Evolutionary conservation across 2,797 vertebrate species (phyloP).

Genomic region (Huso huso): DNA sequence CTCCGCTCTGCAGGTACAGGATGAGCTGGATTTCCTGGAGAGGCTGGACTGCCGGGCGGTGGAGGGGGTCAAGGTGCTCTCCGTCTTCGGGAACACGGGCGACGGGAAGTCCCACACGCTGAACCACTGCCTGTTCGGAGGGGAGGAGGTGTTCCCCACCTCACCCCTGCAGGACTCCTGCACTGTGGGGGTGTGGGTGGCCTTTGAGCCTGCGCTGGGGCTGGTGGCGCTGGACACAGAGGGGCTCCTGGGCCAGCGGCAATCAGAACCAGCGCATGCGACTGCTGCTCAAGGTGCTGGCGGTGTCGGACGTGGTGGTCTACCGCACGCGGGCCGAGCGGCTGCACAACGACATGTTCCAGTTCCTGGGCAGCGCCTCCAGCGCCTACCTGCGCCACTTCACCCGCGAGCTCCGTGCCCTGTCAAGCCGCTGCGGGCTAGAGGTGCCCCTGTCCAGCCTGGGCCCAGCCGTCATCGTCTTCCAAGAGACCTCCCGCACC

Average conservation of each 20-base stretch:
- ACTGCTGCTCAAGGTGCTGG: slow-evolving; percentile 71
- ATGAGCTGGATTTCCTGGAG: slow-evolving; percentile 53
- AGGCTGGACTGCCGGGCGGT: slow-evolving; percentile 50
- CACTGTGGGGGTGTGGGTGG: slow-evolving; percentile 72
- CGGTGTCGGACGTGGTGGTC: slow-evolving; percentile 67
- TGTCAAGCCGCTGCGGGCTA: slow-evolving; percentile 65
- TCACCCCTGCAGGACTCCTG: slow-evolving; percentile 70
- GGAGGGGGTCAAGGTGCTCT: slow-evolving; percentile 64
- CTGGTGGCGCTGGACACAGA: slow-evolving; percentile 69
- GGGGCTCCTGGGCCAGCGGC: slow-evolving; percentile 62
- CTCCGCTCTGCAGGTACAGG: slow-evolving; percentile 42
- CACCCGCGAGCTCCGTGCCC: slow-evolving; percentile 61
- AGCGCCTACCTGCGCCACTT: slow-evolving; percentile 71
- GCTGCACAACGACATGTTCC: slow-evolving; percentile 76
- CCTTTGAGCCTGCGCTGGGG: slow-evolving; percentile 51
- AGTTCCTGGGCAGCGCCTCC: slow-evolving; percentile 71
- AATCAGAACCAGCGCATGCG: slow-evolving; percentile 70
- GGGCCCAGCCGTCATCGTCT: slow-evolving; percentile 60
- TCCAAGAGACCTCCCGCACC: slow-evolving; percentile 72
- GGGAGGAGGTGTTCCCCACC: slow-evolving; percentile 62
- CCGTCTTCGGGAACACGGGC: slow-evolving; percentile 74
- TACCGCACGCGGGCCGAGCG: slow-evolving; percentile 74
- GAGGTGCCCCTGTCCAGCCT: slow-evolving; percentile 70
- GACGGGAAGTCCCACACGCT: slow-evolving; percentile 79
- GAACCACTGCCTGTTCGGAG: slow-evolving; percentile 64